phyloP scores from a whole-genome alignment of 2,888 invertebrate genomes.

The Agrotis ipsilon region DNA sequence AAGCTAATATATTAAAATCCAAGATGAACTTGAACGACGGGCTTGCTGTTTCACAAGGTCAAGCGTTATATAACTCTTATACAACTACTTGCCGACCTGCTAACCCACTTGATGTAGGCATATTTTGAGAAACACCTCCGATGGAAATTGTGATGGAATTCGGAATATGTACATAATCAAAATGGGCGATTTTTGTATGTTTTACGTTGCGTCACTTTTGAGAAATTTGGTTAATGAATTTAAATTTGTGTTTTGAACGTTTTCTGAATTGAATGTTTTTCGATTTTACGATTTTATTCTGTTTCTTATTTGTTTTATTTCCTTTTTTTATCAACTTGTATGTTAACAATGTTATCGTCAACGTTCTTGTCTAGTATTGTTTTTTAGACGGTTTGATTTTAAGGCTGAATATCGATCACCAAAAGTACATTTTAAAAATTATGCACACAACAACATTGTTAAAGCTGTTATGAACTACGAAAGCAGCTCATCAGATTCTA shows the following conservation, averaged over 20 bases:
- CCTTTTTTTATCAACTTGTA: background rate
- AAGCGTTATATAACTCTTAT: constrained; percentile 55
- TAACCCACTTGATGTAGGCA: constrained; percentile 58
- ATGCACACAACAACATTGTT: too few species aligned
- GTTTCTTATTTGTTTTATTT: too few species aligned
- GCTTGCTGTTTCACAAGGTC: constrained; percentile 61
- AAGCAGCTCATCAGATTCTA: too few species aligned
- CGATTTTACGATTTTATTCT: too few species aligned
- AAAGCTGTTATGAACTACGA: background rate
- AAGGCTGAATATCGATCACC: background rate
- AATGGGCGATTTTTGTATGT: constrained; percentile 39
- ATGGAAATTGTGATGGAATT: constrained; percentile 57
- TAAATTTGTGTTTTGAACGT: background rate
- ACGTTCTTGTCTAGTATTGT: background rate
- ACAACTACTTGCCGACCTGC: constrained; percentile 50
- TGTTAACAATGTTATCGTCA: background rate
- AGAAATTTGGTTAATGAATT: background rate
- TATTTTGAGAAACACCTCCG: constrained; percentile 60
- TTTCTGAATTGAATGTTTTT: background rate
- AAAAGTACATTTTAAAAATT: background rate
- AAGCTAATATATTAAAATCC: constrained; percentile 33
- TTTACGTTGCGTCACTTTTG: constrained; percentile 23
- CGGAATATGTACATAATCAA: constrained; percentile 55
- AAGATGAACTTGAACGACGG: constrained; percentile 62
- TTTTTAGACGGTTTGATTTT: background rate